These are phyloP conservation scores for Myathropa florea DNA, from an alignment of 2,888 invertebrate genomes.

Conservation along the genomic window DNA sequence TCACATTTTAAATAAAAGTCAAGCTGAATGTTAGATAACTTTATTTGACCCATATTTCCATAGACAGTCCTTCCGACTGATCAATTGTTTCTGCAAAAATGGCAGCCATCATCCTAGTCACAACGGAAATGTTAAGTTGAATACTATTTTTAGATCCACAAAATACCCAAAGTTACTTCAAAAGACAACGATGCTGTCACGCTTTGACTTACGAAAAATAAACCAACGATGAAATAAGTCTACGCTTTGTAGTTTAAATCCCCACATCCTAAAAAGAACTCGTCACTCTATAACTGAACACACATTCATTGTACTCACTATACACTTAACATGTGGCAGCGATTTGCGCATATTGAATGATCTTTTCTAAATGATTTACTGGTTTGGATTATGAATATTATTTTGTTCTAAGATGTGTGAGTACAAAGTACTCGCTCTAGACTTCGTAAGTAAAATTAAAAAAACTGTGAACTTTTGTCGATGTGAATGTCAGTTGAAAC, in stretches of 20 bases:
- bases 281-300: background rate
- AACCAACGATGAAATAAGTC: background rate
- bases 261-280: background rate
- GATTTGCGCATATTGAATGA: background rate
- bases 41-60: no score
- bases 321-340: background rate
- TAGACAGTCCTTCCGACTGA: no score
- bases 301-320: background rate
- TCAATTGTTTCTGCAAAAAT: background rate
- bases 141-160: background rate
- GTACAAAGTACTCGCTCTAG: slow-evolving; percentile 60
- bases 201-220: background rate
- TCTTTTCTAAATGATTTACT: slow-evolving; percentile 1
- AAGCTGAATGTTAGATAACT: no score
- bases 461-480: slow-evolving; percentile 46
- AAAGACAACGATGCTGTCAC: no score
- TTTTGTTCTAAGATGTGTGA: slow-evolving; percentile 27
- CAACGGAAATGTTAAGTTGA: background rate
- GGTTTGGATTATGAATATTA: background rate
- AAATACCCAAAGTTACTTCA: background rate
- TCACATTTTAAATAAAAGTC: no score
- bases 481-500: slow-evolving; percentile 17
- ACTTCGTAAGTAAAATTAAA: slow-evolving; percentile 30
- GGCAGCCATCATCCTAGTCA: background rate
- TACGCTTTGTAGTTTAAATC: background rate